A percentile compares a stretch with the other conserved stretches of the same genome.
These are phyloP conservation scores for Asarcornis scutulata DNA, from an alignment of 2,113 vertebrate genomes.

Conservation along the genomic window DNA sequence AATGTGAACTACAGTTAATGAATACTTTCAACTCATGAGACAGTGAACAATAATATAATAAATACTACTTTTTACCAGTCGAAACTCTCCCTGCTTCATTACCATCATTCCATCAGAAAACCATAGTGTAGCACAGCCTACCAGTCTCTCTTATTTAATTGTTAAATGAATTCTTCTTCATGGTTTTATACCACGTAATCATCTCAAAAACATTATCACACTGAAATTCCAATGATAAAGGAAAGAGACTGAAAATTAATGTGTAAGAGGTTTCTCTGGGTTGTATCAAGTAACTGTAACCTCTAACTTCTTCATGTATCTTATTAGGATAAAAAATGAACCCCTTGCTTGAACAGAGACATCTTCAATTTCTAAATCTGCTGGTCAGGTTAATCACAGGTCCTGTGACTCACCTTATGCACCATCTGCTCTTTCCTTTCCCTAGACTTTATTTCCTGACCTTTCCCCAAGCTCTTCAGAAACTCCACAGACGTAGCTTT, in stretches of 20 bases:
- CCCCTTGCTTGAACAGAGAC: background rate
- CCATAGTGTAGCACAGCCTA: background rate
- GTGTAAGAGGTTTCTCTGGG: background rate
- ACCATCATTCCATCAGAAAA: conserved; percentile 31
- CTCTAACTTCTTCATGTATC: background rate
- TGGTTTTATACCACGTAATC: background rate
- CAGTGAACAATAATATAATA: conserved; percentile 6
- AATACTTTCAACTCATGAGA: background rate
- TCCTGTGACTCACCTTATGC: background rate
- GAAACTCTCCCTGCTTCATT: conserved; percentile 11
- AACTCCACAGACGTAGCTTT: background rate
- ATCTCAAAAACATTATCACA: conserved; percentile 9
- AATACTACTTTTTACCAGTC: conserved; percentile 12
- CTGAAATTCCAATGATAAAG: background rate
- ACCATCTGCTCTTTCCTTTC: conserved; percentile 36
- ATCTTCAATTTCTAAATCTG: conserved; percentile 25
- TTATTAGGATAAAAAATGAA: background rate
- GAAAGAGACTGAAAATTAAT: background rate
- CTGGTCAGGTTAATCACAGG: conserved; percentile 8
- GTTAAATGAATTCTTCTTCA: conserved; percentile 1
- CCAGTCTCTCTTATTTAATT: background rate
- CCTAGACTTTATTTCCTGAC: background rate
- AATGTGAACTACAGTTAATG: background rate
- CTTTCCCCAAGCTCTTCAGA: background rate
- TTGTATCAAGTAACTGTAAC: background rate